Base-by-base conservation (phyloP, 2,797 vertebrate genomes). In the Triplophysa yarkandensis region DNA sequence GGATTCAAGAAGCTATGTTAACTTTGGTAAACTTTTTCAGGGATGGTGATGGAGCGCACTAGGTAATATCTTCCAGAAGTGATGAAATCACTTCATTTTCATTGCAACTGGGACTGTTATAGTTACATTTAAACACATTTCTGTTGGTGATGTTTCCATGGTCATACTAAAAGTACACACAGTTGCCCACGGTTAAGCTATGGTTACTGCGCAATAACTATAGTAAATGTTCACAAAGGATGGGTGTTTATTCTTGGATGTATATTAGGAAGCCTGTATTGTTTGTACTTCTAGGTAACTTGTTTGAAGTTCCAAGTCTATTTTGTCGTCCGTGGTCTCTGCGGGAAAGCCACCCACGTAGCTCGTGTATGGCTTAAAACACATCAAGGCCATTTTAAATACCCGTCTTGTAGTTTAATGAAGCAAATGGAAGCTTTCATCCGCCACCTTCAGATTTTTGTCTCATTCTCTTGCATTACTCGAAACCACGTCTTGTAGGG, bases 271-370 rank as follows among this genome's bases (percentile, higher is more conserved):
- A 61, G 30, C 41, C 23, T 17, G 54, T 67, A 75, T 75, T 67
- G 64, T 68, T 75, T 75, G 64, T 60, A 36, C 32, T 61, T 75
- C 64, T 60, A 67, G 30, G 54, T 21, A n/a, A 60, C 30, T 67
- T 41, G 64, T 75, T 50, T 68, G 41, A 61, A 68, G 54, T 68
- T 68, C 58, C 64, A 68, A 21, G 54, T 60, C 44, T 61, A 28
- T 60, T 75, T 75, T 41, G 61, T 74, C 32, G n/a, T 67, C 41
- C 28, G 7, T 21, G 52, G 52, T 74, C 72, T 67, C 73, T 60
- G 64, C 1, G 43, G 73, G 58, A 30, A 14, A 75, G 19, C 73
- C 73, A 75, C 73, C 73, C 73, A 75, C 54, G 21, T 55, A 75
- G 73, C 43, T 67, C 48, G 43, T 60, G 41, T 67, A 48, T 39